These are phyloP conservation scores for Epirrhoe tristata DNA, from an alignment of 2,888 invertebrate genomes.

Conservation along the genomic window DNA sequence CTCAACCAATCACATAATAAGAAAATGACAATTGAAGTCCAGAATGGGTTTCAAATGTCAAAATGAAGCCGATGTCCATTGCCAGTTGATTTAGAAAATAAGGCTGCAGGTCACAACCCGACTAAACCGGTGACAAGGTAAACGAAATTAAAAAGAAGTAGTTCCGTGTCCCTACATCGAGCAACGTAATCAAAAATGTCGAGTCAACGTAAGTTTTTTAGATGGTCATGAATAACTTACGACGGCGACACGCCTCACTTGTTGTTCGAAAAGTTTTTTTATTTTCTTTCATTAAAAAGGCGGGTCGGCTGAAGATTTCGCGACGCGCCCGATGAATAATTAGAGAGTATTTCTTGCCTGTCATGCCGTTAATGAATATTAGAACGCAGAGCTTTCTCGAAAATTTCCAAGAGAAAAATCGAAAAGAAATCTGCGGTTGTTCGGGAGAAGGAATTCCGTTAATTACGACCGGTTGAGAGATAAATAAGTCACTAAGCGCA, in stretches of 20 bases:
- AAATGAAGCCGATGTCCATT: too few species aligned
- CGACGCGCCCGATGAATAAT: slow-evolving; percentile 80
- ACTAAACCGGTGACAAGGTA: background rate
- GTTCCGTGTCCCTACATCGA: slow-evolving; percentile 48
- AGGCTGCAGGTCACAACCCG: background rate
- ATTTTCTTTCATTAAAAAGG: slow-evolving; percentile 78
- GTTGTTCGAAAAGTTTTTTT: slow-evolving; percentile 79
- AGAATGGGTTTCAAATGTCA: too few species aligned
- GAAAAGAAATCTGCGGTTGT: slow-evolving; percentile 70
- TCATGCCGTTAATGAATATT: slow-evolving; percentile 82
- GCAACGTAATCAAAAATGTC: slow-evolving; percentile 69
- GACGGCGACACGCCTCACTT: slow-evolving; percentile 72
- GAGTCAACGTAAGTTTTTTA: slow-evolving; percentile 61
- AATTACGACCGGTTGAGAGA: slow-evolving; percentile 71
- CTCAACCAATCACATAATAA: too few species aligned
- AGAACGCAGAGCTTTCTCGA: slow-evolving; percentile 48
- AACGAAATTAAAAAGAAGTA: slow-evolving; percentile 32
- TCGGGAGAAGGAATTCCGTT: slow-evolving; percentile 68
- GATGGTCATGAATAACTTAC: slow-evolving; percentile 78
- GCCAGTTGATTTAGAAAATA: too few species aligned
- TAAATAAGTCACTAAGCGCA: slow-evolving; percentile 80
- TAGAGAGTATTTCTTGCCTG: slow-evolving; percentile 80
- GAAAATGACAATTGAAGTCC: too few species aligned
- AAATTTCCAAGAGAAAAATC: slow-evolving; percentile 54
- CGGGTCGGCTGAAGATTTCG: slow-evolving; percentile 74